phyloP scores from a whole-genome alignment of 2,888 invertebrate genomes.

The Thecophora atra region DNA sequence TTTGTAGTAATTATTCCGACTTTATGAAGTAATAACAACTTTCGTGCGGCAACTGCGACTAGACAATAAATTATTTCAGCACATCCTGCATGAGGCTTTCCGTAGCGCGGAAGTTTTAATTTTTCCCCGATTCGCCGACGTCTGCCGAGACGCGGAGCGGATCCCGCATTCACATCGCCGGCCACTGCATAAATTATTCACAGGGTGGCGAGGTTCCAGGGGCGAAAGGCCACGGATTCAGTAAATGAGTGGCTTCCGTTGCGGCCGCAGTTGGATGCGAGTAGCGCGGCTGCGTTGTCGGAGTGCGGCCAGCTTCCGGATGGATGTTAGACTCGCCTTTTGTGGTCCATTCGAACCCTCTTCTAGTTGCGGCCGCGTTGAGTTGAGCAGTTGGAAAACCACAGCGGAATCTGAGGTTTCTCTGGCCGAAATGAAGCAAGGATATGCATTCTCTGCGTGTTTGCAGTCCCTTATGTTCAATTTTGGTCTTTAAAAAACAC shows the following conservation, averaged over 20 bases:
- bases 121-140: constrained; percentile 13
- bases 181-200: constrained; percentile 24
- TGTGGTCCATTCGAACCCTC: background rate
- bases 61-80: constrained; percentile 53
- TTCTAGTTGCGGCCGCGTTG: too few relatives aligned
- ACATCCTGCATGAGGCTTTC: constrained; percentile 31
- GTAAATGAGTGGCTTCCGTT: constrained; percentile 61
- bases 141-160: background rate
- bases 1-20: constrained; percentile 59
- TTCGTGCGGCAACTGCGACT: constrained; percentile 48
- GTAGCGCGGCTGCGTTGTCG: background rate
- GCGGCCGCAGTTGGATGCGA: constrained; percentile 37
- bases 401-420: too few relatives aligned
- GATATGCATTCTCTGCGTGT: too few relatives aligned
- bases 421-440: too few relatives aligned
- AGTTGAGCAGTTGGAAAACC: too few relatives aligned
- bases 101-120: constrained; percentile 24
- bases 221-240: constrained; percentile 56
- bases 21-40: constrained; percentile 63
- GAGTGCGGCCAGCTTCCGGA: too few relatives aligned
- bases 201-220: background rate
- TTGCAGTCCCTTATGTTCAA: too few relatives aligned
- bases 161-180: background rate
- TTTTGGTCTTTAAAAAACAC: too few relatives aligned
- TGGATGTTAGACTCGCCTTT: background rate